These are phyloP conservation scores for Chromobotia macracanthus DNA, from an alignment of 2,797 vertebrate species.

Conservation along the genomic window DNA sequence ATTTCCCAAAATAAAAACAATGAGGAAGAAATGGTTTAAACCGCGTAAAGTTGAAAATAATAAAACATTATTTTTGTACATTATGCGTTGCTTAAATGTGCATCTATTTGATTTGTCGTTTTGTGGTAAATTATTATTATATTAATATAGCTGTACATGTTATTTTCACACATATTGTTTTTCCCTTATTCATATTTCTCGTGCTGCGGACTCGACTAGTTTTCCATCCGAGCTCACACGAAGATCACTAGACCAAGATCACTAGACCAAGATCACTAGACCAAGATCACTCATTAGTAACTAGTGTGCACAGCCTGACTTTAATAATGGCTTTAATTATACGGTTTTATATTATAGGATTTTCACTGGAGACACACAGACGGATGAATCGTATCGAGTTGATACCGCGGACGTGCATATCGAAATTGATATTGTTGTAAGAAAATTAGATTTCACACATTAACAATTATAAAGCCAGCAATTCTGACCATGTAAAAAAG, in stretches of 20 bases:
- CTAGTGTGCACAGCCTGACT: background rate
- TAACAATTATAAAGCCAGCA: too few relatives aligned
- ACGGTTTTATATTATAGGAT: background rate
- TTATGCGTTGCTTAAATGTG: background rate
- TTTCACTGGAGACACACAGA: background rate
- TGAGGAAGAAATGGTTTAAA: background rate
- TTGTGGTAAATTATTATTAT: too few relatives aligned
- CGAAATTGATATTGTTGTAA: too few relatives aligned
- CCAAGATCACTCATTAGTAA: background rate
- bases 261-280: too few relatives aligned
- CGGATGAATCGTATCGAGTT: background rate
- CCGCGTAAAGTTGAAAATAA: background rate
- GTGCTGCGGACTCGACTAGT: background rate
- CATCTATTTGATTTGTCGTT: background rate
- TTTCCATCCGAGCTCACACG: too few relatives aligned
- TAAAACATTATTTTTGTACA: too few relatives aligned
- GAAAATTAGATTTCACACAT: too few relatives aligned
- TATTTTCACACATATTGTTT: background rate
- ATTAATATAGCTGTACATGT: too few relatives aligned
- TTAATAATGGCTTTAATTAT: background rate
- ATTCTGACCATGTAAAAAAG: too few relatives aligned
- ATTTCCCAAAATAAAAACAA: background rate
- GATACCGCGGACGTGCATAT: background rate
- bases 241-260: too few relatives aligned
- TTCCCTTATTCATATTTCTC: background rate